Conservation (phyloP, 1,140 invertebrate species). For the Lerema accius region DNA sequence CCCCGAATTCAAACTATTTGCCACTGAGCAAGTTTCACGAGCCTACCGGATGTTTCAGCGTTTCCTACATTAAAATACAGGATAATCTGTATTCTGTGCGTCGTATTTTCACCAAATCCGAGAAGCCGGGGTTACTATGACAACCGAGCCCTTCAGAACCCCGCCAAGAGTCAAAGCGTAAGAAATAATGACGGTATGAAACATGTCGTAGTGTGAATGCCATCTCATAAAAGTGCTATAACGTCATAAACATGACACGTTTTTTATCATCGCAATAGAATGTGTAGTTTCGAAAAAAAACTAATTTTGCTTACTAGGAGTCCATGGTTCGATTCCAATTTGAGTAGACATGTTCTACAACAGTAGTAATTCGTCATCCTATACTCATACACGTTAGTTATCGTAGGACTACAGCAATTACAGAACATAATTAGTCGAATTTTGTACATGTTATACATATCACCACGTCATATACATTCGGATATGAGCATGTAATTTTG, state of each 20-base stretch:
- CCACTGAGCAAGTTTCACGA: conserved; percentile 63
- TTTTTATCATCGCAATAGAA: conserved; percentile 9
- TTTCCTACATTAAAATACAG: conserved; percentile 55
- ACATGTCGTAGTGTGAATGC: conserved; percentile 46
- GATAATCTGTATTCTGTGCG: conserved; percentile 59
- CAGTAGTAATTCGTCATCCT: too few species aligned
- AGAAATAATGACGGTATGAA: conserved; percentile 67
- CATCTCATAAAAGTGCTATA: conserved; percentile 25
- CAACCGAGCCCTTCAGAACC: conserved; percentile 51
- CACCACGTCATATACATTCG: background rate
- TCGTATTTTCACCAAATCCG: conserved; percentile 60
- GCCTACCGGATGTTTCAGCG: conserved; percentile 57
- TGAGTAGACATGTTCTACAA: too few species aligned
- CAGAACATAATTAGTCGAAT: conserved; percentile 6
- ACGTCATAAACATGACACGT: conserved; percentile 25
- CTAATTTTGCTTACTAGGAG: too few species aligned
- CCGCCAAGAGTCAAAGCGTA: conserved; percentile 55
- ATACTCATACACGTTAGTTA: background rate
- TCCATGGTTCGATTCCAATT: too few species aligned
- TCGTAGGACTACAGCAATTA: background rate
- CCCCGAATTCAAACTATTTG: conserved; percentile 71
- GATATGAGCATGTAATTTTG: conserved; percentile 37
- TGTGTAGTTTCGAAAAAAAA: background rate
- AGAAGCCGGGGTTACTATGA: conserved; percentile 53
- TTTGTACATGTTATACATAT: background rate